Evolutionary conservation across 53 echinoderm and acorn worm genomes (phyloP).

Genomic region (Echinometra lucunter): DNA sequence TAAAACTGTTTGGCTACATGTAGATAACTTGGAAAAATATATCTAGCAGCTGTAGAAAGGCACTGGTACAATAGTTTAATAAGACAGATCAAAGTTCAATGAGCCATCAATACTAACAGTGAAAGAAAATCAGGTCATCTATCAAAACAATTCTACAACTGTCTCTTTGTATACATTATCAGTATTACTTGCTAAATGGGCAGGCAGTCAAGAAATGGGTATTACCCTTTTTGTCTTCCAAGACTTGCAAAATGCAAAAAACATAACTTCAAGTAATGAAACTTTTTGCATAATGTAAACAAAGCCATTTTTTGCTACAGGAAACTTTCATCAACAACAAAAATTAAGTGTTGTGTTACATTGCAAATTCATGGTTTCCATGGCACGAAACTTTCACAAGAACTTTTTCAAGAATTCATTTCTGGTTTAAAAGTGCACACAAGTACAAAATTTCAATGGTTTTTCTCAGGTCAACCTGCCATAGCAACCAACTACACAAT

Average conservation of each 20-base stretch:
- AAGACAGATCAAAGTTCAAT: neutral
- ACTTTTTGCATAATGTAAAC: no score
- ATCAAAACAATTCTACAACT: neutral
- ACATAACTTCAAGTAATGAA: neutral
- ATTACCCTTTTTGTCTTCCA: neutral
- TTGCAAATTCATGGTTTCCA: neutral
- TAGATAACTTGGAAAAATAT: neutral
- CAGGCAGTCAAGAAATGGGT: neutral
- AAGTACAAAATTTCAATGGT: neutral
- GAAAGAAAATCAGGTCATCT: neutral
- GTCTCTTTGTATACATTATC: neutral
- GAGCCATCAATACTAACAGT: neutral
- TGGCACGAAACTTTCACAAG: no score
- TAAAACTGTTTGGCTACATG: neutral
- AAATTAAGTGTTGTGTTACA: no score
- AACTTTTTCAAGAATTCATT: no score
- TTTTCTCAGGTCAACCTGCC: no score
- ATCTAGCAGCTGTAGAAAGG: neutral
- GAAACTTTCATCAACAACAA: no score
- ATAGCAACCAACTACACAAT: no score
- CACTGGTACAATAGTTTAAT: neutral
- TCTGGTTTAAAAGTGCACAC: neutral
- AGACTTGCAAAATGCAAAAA: neutral
- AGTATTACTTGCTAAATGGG: neutral
- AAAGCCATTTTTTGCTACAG: no score